Percentiles rank a stretch among this genome's conserved stretches.
Evolutionary conservation across 2,797 vertebrate genomes (phyloP).

Genomic region (Amniataba percoides): DNA sequence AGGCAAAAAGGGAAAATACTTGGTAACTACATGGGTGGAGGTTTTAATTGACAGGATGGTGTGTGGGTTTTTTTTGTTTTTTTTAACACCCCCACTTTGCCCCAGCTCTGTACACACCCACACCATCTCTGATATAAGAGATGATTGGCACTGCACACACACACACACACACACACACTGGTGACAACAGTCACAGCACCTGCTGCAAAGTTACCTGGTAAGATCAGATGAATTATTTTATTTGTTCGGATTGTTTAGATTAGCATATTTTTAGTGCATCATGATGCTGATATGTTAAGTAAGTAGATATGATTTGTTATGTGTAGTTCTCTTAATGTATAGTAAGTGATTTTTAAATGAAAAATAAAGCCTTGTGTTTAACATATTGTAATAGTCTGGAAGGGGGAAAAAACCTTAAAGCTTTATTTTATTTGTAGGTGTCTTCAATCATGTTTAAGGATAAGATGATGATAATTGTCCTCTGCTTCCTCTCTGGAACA

Average conservation of each 20-base stretch:
- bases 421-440: neutral
- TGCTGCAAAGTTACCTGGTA: neutral
- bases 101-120: neutral
- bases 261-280: no score
- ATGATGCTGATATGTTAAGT: no score
- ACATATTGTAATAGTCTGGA: neutral
- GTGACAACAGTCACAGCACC: neutral
- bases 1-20: neutral
- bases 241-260: no score
- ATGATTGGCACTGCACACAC: neutral
- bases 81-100: neutral
- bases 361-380: neutral
- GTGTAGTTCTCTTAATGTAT: no score
- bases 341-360: no score
- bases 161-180: neutral
- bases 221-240: neutral
- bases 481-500: conserved; percentile 27
- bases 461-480: neutral
- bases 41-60: neutral
- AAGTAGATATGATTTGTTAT: no score
- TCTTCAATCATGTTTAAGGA: conserved; percentile 22
- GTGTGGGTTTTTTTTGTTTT: neutral
- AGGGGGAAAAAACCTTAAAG: no score
- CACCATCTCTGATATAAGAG: conserved; percentile 7
- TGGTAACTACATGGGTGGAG: no score